Base-by-base conservation (phyloP, 2,888 invertebrate genomes). In the Folsomia manolachei region DNA sequence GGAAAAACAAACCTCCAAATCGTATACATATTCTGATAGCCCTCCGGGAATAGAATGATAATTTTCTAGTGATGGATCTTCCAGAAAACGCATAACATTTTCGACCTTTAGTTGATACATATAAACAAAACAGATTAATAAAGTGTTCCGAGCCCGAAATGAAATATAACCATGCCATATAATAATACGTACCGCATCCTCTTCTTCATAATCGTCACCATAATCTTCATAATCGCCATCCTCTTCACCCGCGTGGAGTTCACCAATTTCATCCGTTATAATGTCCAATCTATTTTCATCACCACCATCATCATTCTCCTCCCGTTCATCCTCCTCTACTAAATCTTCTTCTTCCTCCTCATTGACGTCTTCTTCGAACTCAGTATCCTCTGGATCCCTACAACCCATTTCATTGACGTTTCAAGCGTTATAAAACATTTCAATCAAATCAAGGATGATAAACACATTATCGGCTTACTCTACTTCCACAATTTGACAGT, bases 21-120 rank as follows among this genome's bases (percentile, higher is more conserved):
- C 66, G 23, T 66, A 66, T 23, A 66, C 19, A 24, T 66, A 66
- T 24, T 66, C 66, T 2, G 24, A 7, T 14, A 52, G 21, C 23
- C 66, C 51, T 14, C 39, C 19, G 11, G 51, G 23, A 27, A 64
- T 27, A 2, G 27, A 11, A 18, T 27, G 14, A 52, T 66, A 66
- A 4, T 39, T 52, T 23, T 66, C 52, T 7, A 66, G 19, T 2
- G 52, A 39, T 7, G 66, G 66, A 2, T 66, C 52, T 14, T n/a
- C 2, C 2, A 64, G 11, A 27, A 64, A 64, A 2, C n/a, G 14
- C 27, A 26, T 7, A 2, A 25, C 63, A 19, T 24, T 63, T 14
- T 24, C 18, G 21, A 63, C 63, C 63, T 63, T 7, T 60, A 19
- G n/a, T n/a, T n/a, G 19, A 60, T 7, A 62, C 26, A 62, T 25